Base-by-base conservation (phyloP, 2,113 vertebrate genomes). In the Dipodomys spectabilis region DNA sequence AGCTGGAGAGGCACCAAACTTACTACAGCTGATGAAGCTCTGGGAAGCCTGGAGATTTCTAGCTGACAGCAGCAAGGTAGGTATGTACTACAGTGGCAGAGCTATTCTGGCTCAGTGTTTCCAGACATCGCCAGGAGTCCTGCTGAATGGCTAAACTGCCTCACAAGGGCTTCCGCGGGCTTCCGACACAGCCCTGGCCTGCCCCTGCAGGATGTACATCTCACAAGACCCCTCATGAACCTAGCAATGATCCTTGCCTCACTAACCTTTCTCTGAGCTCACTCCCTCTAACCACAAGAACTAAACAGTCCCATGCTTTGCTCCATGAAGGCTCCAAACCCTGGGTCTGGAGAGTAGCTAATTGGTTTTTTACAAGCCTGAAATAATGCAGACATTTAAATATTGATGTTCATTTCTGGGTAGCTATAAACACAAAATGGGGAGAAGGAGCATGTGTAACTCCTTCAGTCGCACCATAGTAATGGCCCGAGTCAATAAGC, bases 361-460 rank as follows among this genome's bases (percentile, higher is more conserved):
- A 97, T 96, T 96, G 96, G 90, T 92, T 97, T 97, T 97, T 97
- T 94, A 97, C 92, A 96, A 96, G 96, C 92, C 88, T 88, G 89
- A 95, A 79, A 95, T 95, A 96, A 97, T 96, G 93, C 90, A 93
- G 88, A 96, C 92, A 95, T 95, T 96, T 97, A 96, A 97, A 97
- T 97, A 97, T 97, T 97, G 95, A 97, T 97, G 94, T 95, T 96
- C 92, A 92, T 94, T 95, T 97, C 97, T 95, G 95, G 93, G 88
- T 94, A 96, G 90, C 95, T 92, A 92, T 96, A 97, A 97, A 97
- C 95, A 95, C 90, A 84, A 93, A 96, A 74, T 39, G 85, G 32
- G 49, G 82, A 22, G 18, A 71, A 91, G 90, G 85, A 95, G 53
- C 60, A 85, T 86, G 92, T 93, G 96, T 94, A 94, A 96, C 67